Evolutionary conservation across 1,140 invertebrate species (phyloP), one percentile per base, ranked within the genome.

Genomic region (Drosophila lowei): DNA sequence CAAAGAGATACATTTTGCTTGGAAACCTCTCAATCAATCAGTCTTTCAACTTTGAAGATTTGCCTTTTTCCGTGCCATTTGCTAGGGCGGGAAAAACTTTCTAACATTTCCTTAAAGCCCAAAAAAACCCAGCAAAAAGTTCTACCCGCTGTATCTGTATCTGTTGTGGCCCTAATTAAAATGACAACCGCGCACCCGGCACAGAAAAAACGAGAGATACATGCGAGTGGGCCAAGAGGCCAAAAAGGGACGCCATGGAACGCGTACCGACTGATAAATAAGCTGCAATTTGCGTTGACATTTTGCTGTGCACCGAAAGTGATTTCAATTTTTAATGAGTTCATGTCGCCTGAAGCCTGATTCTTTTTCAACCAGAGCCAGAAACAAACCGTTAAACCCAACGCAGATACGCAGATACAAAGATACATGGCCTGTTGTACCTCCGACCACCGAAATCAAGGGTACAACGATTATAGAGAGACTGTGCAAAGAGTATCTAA

Each of bases 201-300:
- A 71, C 48, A 42, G 46, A 43, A 60, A 11, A 9, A 34, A 34
- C 6, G 7, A 30, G 7, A 54, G 38, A 58, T 64, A 53, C 47
- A 58, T 64, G 48, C 47, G 21, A 16, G 46, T 50, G 13, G 28
- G 15, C n/a, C 48, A 23, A 21, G 34, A n/a, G 11, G 34, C 34
- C 9, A 38, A 49, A 38, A 70, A 21, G 6, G 38, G 34, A 15
- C 15, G 9, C 15, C 11, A 46, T 41, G 41, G 59, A 80, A 77
- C 54, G 59, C 70, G 42, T 56, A 50, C 54, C 43, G 77, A 81
- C 73, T 89, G 85, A 89, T 73, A 89, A 89, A 89, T 85, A 89
- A 80, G 85, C 85, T 89, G 79, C 74, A 89, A 85, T 89, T 89
- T 89, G 67, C 71, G 85, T 89, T 89, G 85, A 89, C 85, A 85